phyloP scores from a whole-genome alignment of 2,113 vertebrate species.

The Sceloporus tristichus region DNA sequence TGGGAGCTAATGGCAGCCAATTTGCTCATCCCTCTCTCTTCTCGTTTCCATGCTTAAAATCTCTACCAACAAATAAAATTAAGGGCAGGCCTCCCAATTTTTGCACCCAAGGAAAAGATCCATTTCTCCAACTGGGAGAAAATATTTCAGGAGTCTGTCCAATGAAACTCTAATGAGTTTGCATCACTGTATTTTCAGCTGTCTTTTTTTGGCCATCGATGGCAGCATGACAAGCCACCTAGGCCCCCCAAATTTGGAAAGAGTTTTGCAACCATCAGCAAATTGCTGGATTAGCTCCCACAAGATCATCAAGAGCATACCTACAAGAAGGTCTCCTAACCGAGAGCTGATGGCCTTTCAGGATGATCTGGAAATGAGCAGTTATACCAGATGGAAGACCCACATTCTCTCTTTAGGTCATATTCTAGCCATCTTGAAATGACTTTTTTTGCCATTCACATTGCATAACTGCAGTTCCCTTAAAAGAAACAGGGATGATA shows the following conservation, averaged over 20 bases:
- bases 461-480: slow-evolving; percentile 47
- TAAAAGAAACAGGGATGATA: slow-evolving; percentile 57
- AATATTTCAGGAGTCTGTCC: slow-evolving; percentile 12
- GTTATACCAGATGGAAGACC: slow-evolving; percentile 21
- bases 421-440: slow-evolving; percentile 45
- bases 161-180: too few species aligned
- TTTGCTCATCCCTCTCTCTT: slow-evolving; percentile 48
- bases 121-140: slow-evolving; percentile 13
- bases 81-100: slow-evolving; percentile 31
- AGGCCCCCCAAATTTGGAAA: slow-evolving; percentile 43
- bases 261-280: slow-evolving; percentile 53
- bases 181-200: too few species aligned
- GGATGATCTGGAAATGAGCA: slow-evolving; percentile 55
- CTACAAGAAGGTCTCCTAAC: slow-evolving; percentile 51
- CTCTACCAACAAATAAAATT: too few species aligned
- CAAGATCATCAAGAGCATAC: slow-evolving; percentile 26
- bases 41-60: slow-evolving; percentile 10
- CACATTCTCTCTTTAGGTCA: slow-evolving; percentile 42
- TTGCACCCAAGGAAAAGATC: slow-evolving; percentile 42
- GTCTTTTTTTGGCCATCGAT: slow-evolving; percentile 5
- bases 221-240: slow-evolving; percentile 18
- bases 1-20: slow-evolving; percentile 48
- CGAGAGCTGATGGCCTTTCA: slow-evolving; percentile 50
- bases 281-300: slow-evolving; percentile 49
- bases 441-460: slow-evolving; percentile 53